Percentiles rank a stretch among this genome's conserved stretches.
These are phyloP conservation scores for Eupsilia transversa DNA, from an alignment of 2,888 invertebrate species.

Conservation along the genomic window DNA sequence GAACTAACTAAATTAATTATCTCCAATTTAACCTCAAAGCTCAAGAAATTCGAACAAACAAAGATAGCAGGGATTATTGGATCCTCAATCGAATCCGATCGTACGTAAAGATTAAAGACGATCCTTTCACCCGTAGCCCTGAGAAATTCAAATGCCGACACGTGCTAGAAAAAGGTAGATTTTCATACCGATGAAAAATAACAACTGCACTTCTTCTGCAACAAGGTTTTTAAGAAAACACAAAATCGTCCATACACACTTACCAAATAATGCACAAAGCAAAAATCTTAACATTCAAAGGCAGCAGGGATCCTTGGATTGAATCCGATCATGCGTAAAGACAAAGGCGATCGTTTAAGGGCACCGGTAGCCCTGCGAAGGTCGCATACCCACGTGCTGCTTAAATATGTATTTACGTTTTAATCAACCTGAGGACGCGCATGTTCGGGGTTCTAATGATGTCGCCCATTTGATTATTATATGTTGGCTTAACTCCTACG, in stretches of 20 bases:
- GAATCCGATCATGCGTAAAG: constrained; percentile 67
- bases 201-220: background rate
- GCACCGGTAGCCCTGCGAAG: constrained; percentile 76
- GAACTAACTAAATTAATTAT: no score
- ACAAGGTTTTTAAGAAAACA: background rate
- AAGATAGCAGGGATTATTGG: no score
- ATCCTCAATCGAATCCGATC: constrained; percentile 18
- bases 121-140: constrained; percentile 56
- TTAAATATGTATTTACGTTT: constrained; percentile 69
- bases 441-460: constrained; percentile 66
- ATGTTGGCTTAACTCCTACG: constrained; percentile 46
- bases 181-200: background rate
- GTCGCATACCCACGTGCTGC: constrained; percentile 68
- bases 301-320: constrained; percentile 30
- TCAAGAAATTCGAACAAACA: no score
- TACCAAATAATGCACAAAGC: background rate
- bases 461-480: constrained; percentile 63
- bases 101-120: constrained; percentile 68
- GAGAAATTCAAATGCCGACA: constrained; percentile 70
- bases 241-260: background rate
- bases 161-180: constrained; percentile 16
- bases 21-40: no score
- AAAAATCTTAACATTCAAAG: constrained; percentile 62
- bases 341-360: constrained; percentile 72
- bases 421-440: constrained; percentile 62